phyloP scores from a whole-genome alignment of 2,113 vertebrate species.

The Lepidothrix coronata region DNA sequence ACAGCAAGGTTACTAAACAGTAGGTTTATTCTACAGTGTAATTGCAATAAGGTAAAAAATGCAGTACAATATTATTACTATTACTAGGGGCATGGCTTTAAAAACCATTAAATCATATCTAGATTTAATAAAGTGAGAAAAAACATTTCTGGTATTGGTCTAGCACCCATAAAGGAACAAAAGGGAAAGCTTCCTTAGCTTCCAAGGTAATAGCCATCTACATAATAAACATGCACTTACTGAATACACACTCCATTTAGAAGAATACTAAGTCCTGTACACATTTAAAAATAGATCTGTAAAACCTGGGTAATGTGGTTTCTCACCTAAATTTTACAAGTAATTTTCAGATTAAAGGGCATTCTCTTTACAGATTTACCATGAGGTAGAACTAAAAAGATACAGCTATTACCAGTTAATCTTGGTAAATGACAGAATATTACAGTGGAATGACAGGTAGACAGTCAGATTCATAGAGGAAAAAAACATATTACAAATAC shows the following conservation, averaged over 20 bases:
- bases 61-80: not conserved
- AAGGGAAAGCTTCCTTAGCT: not conserved
- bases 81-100: not conserved
- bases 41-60: not conserved
- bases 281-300: not conserved
- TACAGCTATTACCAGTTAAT: not conserved
- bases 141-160: not conserved
- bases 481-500: not conserved
- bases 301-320: not conserved
- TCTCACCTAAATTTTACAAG: not conserved
- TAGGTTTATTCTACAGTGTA: not conserved
- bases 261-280: not conserved
- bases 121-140: slow-evolving; percentile 10
- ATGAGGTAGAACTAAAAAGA: not conserved
- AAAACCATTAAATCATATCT: not conserved
- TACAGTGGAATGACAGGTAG: not conserved
- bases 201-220: not conserved
- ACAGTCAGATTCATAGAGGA: not conserved
- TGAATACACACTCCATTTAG: not conserved
- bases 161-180: slow-evolving; percentile 13
- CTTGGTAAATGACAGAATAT: not conserved
- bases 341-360: not conserved
- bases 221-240: not conserved
- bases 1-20: not conserved
- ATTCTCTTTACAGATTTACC: not conserved